Conservation (phyloP, 2,113 vertebrate species). For the Channa maculata region DNA sequence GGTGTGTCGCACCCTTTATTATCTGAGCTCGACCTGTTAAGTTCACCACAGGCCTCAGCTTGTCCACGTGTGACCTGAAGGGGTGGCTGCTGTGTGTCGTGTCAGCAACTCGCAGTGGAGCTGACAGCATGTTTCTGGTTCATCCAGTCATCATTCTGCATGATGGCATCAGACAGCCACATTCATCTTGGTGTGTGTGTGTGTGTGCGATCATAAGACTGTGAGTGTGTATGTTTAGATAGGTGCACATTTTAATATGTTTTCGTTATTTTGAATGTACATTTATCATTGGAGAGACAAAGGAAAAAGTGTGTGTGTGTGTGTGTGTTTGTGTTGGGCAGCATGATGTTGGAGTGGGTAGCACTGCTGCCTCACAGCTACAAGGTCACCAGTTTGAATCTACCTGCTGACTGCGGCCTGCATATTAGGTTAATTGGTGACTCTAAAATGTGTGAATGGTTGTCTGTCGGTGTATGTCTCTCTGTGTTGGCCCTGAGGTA, state of each 20-base stretch:
- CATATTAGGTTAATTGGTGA: no score
- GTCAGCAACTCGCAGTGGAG: slow-evolving; percentile 70
- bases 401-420: no score
- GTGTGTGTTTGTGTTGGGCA: neutral
- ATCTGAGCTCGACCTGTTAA: slow-evolving; percentile 30
- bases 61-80: slow-evolving; percentile 23
- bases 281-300: slow-evolving; percentile 9
- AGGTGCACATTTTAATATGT: slow-evolving; percentile 23
- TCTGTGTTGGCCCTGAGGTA: no score
- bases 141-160: slow-evolving; percentile 49
- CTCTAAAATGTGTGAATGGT: no score
- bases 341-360: no score
- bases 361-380: no score
- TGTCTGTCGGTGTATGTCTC: no score
- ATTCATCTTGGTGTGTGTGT: slow-evolving; percentile 20
- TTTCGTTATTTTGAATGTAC: neutral
- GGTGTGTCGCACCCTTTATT: slow-evolving; percentile 8
- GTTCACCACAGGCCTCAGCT: slow-evolving; percentile 40
- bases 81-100: slow-evolving; percentile 64
- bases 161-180: slow-evolving; percentile 51
- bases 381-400: no score
- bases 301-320: slow-evolving; percentile 10
- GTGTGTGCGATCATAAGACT: neutral
- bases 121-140: slow-evolving; percentile 69
- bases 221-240: slow-evolving; percentile 8